Evolutionary conservation across 2,113 vertebrate species (phyloP), one percentile per base, ranked within the genome.

Genomic region (Elephas maximus): DNA sequence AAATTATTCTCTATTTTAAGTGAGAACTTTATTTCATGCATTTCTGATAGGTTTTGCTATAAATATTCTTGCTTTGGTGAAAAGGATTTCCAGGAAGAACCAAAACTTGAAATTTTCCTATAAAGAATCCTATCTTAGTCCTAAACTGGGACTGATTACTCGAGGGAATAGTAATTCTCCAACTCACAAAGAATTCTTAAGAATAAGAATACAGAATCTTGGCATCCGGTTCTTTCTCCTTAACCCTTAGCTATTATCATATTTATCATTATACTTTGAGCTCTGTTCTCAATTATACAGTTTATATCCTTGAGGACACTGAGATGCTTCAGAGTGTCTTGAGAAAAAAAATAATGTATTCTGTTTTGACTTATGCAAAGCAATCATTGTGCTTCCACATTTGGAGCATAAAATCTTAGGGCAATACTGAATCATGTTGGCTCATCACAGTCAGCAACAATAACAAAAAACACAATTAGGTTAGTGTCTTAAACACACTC

Each of bases 231-330:
- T 53, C 41, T n/a, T 78, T 28, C 23, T 21, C 44, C 33, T 90
- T 77, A 90, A 83, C 48, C 10, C 37, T 80, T 79, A 67, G 23
- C 57, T 93, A 23, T 33, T 65, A 87, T 63, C 44, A n/a, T 44
- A 82, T 33, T 91, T 82, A 79, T 92, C 89, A 60, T 85, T 83
- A 94, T 71, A 76, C 74, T 91, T 76, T 91, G 41, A 81, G 69
- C 69, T 96, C 87, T 97, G 95, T 87, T 97, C 83, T 97, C 71
- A 97, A 97, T 97, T 94, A 96, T 2, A 67, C 45, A 88, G 73
- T 93, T 96, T 93, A 62, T 90, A 80, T 91, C 71, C 87, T 97
- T 87, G 51, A 97, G 67, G 95, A 90, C 77, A 81, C 11, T 65
- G 48, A 91, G 89, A 91, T 94, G 60, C 24, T 96, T 84, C 69